phyloP scores from a whole-genome alignment of 1,140 invertebrate genomes.

The Drosophila sproati region DNA sequence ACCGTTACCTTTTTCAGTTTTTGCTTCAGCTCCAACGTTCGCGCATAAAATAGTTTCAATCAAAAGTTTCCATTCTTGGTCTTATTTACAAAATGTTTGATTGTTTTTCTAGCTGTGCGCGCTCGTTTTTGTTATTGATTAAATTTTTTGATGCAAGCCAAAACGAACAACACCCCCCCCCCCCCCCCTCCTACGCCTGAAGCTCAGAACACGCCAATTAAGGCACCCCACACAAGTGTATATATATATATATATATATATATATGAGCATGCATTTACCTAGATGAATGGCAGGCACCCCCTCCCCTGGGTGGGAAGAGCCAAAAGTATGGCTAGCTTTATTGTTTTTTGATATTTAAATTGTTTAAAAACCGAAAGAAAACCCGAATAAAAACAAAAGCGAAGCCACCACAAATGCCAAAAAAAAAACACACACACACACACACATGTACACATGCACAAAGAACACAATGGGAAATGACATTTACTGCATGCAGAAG shows the following conservation, averaged over 20 bases:
- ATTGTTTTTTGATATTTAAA: conserved; percentile 37
- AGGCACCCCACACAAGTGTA: conserved; percentile 23
- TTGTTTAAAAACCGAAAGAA: conserved; percentile 33
- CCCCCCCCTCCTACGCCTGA: background rate
- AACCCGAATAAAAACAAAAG: conserved; percentile 14
- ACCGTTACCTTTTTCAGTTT: background rate
- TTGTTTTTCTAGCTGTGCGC: conserved; percentile 16
- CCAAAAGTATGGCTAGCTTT: conserved; percentile 12
- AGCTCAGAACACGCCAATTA: conserved; percentile 39
- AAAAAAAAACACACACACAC: too few relatives aligned
- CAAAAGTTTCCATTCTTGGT: conserved; percentile 32
- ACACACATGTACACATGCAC: background rate
- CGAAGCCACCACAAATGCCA: conserved; percentile 2
- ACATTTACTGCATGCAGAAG: background rate
- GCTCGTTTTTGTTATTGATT: conserved; percentile 50
- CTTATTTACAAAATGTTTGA: conserved; percentile 18
- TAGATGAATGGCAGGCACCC: conserved; percentile 11
- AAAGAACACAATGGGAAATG: background rate
- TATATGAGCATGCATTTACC: conserved; percentile 13
- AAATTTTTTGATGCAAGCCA: conserved; percentile 21
- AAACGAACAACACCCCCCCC: background rate
- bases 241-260: conserved; percentile 7
- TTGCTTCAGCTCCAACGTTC: background rate
- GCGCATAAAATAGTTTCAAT: conserved; percentile 32
- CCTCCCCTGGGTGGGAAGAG: background rate